These are phyloP conservation scores for Pangasius krempfi DNA, from an alignment of 2,797 vertebrate species.

Conservation along the genomic window DNA sequence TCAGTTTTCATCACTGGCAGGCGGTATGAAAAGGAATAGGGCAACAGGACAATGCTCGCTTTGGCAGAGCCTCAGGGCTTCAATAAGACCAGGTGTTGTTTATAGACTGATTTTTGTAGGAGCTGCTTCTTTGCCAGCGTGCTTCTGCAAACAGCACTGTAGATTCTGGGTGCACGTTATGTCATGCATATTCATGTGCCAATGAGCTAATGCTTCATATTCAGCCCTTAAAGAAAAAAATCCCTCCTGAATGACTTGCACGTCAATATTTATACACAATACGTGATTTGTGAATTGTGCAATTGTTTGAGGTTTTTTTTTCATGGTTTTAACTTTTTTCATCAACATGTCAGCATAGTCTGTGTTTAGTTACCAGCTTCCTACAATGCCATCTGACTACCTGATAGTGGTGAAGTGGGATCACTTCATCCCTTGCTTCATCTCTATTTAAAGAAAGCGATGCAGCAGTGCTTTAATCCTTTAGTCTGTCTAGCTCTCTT, in stretches of 20 bases:
- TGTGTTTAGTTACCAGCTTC: background rate
- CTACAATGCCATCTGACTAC: background rate
- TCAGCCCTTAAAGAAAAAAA: background rate
- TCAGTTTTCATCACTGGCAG: slow-evolving; percentile 19
- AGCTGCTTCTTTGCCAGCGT: slow-evolving; percentile 13
- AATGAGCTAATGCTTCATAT: background rate
- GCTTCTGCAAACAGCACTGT: slow-evolving; percentile 1
- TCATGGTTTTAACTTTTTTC: background rate
- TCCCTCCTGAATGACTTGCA: background rate
- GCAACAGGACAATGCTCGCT: slow-evolving; percentile 52
- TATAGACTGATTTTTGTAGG: slow-evolving; percentile 27
- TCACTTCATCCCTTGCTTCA: background rate
- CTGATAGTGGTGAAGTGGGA: background rate
- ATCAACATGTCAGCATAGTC: background rate
- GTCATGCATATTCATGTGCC: slow-evolving; percentile 11
- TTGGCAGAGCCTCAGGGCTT: slow-evolving; percentile 38
- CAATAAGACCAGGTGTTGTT: slow-evolving; percentile 48
- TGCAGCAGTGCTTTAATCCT: background rate
- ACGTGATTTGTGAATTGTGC: background rate
- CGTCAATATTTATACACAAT: background rate
- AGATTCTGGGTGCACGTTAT: slow-evolving; percentile 5
- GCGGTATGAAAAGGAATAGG: slow-evolving; percentile 20
- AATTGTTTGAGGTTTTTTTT: background rate
- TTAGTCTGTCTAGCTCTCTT: background rate
- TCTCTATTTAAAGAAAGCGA: background rate